Evolutionary conservation across 2,113 vertebrate genomes (phyloP).

Genomic region (Oncorhynchus masou): DNA sequence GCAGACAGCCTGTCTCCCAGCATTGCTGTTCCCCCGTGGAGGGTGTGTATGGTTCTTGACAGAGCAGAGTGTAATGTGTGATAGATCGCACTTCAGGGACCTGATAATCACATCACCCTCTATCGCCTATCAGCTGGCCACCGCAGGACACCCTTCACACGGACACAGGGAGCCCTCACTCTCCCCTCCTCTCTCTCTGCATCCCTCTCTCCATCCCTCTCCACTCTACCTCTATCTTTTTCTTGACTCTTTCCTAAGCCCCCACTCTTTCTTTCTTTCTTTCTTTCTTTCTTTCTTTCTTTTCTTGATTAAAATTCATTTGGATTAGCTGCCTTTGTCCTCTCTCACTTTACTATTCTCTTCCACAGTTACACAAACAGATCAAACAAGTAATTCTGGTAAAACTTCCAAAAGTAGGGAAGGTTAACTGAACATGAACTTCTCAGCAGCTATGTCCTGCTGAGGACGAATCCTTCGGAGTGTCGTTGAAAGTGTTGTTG

Average conservation of each 20-base stretch:
- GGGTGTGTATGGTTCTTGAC: conserved; percentile 77
- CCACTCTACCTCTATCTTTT: no score
- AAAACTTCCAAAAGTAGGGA: no score
- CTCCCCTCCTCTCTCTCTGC: not conserved
- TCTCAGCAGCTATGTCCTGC: no score
- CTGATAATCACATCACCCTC: conserved; percentile 79
- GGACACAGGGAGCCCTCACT: conserved; percentile 35
- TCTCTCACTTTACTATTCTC: no score
- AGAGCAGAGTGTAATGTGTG: conserved; percentile 80
- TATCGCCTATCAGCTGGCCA: conserved; percentile 77
- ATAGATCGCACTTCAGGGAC: conserved; percentile 81
- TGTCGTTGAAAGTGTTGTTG: conserved; percentile 47
- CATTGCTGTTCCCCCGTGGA: conserved; percentile 74
- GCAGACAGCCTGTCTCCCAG: conserved; percentile 78
- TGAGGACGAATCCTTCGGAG: conserved; percentile 19
- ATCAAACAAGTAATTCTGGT: no score
- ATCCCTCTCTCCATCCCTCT: not conserved
- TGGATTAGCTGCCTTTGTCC: not conserved
- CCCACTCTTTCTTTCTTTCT: not conserved
- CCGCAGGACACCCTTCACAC: conserved; percentile 76
- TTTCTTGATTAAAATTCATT: no score
- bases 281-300: not conserved
- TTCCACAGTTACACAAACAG: no score
- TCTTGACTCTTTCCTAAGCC: no score
- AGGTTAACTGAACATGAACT: no score